Conservation (phyloP, 2,888 invertebrate species). For the Lumbricus terrestris region DNA sequence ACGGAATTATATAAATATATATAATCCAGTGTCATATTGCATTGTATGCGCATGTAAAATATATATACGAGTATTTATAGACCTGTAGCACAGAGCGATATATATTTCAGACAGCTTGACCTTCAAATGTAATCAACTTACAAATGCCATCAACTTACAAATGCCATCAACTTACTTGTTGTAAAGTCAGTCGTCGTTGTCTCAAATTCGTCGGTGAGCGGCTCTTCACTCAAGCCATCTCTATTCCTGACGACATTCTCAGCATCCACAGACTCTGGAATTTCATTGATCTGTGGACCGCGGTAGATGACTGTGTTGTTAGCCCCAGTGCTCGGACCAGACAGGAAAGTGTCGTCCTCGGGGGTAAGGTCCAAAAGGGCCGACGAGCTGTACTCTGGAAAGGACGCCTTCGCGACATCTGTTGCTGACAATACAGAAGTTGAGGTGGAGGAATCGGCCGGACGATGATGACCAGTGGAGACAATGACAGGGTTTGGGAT, state of each 20-base stretch:
- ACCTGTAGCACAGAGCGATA: too few relatives aligned
- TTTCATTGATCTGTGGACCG: constrained; percentile 4
- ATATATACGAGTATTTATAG: too few relatives aligned
- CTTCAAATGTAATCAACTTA: neutral
- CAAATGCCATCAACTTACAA: neutral
- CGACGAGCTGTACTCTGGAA: constrained; percentile 40
- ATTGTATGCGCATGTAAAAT: too few relatives aligned
- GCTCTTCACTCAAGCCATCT: neutral
- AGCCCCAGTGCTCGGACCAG: constrained; percentile 28
- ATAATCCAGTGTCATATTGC: too few relatives aligned
- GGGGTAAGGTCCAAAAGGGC: constrained; percentile 30
- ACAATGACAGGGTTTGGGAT: neutral
- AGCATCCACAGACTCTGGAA: neutral
- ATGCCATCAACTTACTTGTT: neutral
- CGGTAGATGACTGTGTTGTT: constrained; percentile 31
- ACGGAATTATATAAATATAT: too few relatives aligned
- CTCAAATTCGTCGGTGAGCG: neutral
- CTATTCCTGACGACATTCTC: neutral
- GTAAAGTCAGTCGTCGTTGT: neutral
- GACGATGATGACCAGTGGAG: neutral
- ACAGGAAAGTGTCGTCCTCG: constrained; percentile 23
- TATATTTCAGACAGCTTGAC: too few relatives aligned
- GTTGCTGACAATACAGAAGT: neutral
- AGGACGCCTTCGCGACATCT: constrained; percentile 46
- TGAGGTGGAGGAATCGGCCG: neutral